Evolutionary conservation across 2,888 invertebrate species (phyloP).

Genomic region (Trissolcus japonicus): DNA sequence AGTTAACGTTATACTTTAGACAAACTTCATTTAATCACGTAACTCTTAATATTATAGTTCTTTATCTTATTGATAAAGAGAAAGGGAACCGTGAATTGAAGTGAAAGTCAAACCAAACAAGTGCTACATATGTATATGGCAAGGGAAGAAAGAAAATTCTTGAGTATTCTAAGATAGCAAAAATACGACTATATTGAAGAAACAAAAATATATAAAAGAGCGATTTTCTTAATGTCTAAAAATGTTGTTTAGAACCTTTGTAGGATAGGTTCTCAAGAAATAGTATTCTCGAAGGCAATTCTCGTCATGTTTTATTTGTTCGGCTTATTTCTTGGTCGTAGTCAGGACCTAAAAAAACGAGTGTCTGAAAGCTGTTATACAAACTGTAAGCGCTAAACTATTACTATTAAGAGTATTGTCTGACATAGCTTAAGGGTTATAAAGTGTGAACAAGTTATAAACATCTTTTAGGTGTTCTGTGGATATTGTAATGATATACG

Average conservation of each 20-base stretch:
- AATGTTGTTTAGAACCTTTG: constrained; percentile 41
- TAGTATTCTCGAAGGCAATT: constrained; percentile 35
- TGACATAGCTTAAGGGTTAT: constrained; percentile 61
- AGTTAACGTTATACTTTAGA: constrained; percentile 46
- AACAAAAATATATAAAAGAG: constrained; percentile 35
- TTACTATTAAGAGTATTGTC: constrained; percentile 63
- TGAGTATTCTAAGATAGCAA: constrained; percentile 53
- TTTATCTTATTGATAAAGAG: constrained; percentile 23
- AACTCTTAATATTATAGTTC: constrained; percentile 26
- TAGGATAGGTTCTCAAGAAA: constrained; percentile 35
- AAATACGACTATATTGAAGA: constrained; percentile 34
- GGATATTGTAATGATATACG: constrained; percentile 35
- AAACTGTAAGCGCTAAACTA: constrained; percentile 60
- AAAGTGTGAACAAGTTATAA: constrained; percentile 31
- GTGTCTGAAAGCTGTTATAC: constrained; percentile 46
- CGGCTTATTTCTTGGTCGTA: constrained; percentile 19
- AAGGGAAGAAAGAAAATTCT: constrained; percentile 31
- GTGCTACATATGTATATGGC: constrained; percentile 52
- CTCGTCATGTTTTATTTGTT: constrained; percentile 34
- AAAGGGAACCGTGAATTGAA: constrained; percentile 47
- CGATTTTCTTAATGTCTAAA: constrained; percentile 54
- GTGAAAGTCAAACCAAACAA: constrained; percentile 53
- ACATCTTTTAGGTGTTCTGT: constrained; percentile 47
- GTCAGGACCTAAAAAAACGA: constrained; percentile 39
- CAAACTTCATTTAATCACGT: constrained; percentile 46